These are phyloP conservation scores for Omphaloscelis lunosa DNA, from an alignment of 2,888 invertebrate genomes.

Conservation along the genomic window DNA sequence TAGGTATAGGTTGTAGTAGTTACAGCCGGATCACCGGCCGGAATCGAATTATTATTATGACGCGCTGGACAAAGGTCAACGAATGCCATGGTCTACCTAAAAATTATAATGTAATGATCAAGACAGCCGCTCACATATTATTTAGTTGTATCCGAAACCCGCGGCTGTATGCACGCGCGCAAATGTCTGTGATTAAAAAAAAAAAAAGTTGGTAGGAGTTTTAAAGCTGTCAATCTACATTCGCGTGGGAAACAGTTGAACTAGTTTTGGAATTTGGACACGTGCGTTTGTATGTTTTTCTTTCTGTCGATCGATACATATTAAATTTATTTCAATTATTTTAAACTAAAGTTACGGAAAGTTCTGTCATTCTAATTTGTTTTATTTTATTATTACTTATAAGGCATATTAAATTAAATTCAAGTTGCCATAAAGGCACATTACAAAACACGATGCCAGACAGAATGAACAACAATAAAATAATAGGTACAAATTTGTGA, in stretches of 20 bases:
- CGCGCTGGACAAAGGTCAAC: slow-evolving; percentile 31
- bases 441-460: not conserved
- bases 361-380: not conserved
- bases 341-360: not conserved
- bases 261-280: not conserved
- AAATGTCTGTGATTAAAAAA: slow-evolving; percentile 51
- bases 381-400: not conserved
- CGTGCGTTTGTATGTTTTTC: slow-evolving; percentile 30
- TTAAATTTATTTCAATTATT: not conserved
- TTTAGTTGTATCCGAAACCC: slow-evolving; percentile 57
- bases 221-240: slow-evolving; percentile 27
- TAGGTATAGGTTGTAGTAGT: too few species aligned
- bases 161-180: slow-evolving; percentile 60
- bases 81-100: slow-evolving; percentile 28
- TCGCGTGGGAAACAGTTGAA: slow-evolving; percentile 45
- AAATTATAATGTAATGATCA: slow-evolving; percentile 45
- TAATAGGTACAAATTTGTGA: slow-evolving; percentile 4
- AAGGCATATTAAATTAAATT: not conserved
- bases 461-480: not conserved
- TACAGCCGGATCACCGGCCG: slow-evolving; percentile 11
- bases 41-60: slow-evolving; percentile 10
- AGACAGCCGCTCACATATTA: slow-evolving; percentile 27
- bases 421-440: not conserved
- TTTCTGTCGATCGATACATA: not conserved
- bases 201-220: slow-evolving; percentile 40